phyloP scores from a whole-genome alignment of 1,140 invertebrate genomes.

The Panulirus ornatus region DNA sequence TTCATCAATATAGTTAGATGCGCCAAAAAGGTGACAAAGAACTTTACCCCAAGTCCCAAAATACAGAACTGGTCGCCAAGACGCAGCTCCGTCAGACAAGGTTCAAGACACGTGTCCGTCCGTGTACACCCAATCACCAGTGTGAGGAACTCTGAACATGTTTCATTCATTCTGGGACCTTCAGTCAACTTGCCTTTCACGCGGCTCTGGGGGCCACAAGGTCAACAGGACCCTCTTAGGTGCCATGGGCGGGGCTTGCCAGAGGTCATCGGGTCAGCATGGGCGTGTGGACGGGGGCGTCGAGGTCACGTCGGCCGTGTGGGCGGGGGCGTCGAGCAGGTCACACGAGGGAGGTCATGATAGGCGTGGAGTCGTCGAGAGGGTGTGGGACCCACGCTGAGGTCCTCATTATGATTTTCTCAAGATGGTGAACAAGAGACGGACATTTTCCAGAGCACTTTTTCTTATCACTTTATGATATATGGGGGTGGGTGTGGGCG shows the following conservation, averaged over 20 bases:
- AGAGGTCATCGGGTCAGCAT: constrained; percentile 5
- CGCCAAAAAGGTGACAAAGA: too few species aligned
- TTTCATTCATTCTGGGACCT: constrained; percentile 24
- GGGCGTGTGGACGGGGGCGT: constrained; percentile 18
- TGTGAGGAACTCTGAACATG: constrained; percentile 22
- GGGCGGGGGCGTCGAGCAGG: constrained; percentile 18
- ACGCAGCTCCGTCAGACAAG: too few species aligned
- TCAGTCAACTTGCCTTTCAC: constrained; percentile 15
- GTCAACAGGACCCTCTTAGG: constrained; percentile 17
- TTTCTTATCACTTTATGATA: background rate
- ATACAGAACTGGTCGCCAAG: too few species aligned
- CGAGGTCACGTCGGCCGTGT: constrained; percentile 23
- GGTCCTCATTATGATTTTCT: background rate
- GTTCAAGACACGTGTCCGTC: too few species aligned
- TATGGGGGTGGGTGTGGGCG: background rate
- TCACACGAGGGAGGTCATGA: background rate
- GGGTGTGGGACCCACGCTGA: background rate
- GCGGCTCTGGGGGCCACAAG: background rate
- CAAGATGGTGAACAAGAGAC: background rate
- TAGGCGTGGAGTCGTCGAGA: constrained; percentile 1
- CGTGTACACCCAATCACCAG: constrained; percentile 6
- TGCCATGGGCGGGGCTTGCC: constrained; percentile 23
- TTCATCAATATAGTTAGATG: too few species aligned
- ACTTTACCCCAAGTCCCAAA: too few species aligned
- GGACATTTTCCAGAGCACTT: background rate